Percentiles rank a stretch among this genome's conserved stretches.
Evolutionary conservation across 30 jellyfish, hydroid and myxozoan genomes (phyloP).

Genomic region (Turritopsis rubra): DNA sequence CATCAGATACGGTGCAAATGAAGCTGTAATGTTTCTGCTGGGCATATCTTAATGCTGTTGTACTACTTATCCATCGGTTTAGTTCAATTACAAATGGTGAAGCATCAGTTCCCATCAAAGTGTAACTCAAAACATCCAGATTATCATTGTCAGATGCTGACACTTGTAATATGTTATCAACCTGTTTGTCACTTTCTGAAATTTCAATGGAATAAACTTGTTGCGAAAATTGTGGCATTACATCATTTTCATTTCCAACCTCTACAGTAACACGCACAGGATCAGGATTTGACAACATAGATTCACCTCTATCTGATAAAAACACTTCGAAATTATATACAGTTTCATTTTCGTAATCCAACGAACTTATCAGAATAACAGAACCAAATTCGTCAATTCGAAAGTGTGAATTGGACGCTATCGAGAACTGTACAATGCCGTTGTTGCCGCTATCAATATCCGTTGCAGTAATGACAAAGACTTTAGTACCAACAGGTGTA

Average conservation of each 20-base stretch:
- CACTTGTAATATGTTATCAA: background rate
- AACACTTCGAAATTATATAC: background rate
- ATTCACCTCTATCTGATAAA: conserved; percentile 14
- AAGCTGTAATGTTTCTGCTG: background rate
- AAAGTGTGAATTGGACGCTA: background rate
- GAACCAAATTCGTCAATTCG: background rate
- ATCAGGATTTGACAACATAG: background rate
- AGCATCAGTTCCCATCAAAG: conserved; percentile 8
- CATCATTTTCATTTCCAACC: conserved; percentile 31
- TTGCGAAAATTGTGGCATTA: conserved; percentile 2
- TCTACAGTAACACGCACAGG: conserved; percentile 8
- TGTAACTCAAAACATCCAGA: background rate
- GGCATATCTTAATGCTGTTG: background rate
- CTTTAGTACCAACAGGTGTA: background rate
- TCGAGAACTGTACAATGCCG: conserved; percentile 6
- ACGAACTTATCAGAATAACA: background rate
- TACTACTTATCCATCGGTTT: conserved; percentile 2
- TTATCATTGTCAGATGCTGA: background rate
- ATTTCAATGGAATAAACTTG: background rate
- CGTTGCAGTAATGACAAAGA: background rate
- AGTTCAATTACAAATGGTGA: background rate
- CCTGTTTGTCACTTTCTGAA: background rate
- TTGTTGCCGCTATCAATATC: conserved; percentile 13
- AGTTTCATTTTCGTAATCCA: conserved; percentile 7
- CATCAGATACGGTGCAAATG: conserved; percentile 11